Percentiles rank a stretch among this genome's conserved stretches.
Conservation (phyloP, 2,888 invertebrate species). For the Galerucella nymphaeae region DNA sequence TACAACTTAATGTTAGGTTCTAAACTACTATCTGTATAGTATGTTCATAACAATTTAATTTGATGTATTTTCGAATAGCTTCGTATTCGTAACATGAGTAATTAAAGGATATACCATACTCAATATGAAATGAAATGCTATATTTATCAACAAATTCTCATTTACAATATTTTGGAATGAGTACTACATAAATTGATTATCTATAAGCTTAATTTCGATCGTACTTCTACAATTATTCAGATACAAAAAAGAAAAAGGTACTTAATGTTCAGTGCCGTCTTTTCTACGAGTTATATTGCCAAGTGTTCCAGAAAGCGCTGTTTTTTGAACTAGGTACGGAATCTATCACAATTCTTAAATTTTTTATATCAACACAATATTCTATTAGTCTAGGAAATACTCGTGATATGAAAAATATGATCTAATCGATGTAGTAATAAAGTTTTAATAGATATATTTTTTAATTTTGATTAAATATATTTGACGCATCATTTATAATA, state of each 20-base stretch:
- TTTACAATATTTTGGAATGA: slow-evolving; percentile 19
- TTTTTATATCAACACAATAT: neutral
- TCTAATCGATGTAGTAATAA: too few relatives aligned
- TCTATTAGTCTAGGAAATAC: neutral
- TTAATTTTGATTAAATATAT: too few relatives aligned
- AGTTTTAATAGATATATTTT: too few relatives aligned
- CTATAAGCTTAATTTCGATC: slow-evolving; percentile 40
- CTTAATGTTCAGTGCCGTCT: slow-evolving; percentile 33
- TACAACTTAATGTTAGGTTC: slow-evolving; percentile 51
- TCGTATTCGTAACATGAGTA: slow-evolving; percentile 31
- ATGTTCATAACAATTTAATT: slow-evolving; percentile 36
- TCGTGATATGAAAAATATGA: too few relatives aligned
- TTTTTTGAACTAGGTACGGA: neutral
- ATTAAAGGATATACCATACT: slow-evolving; percentile 35
- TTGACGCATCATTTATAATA: too few relatives aligned
- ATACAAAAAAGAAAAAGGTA: slow-evolving; percentile 34
- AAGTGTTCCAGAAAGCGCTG: neutral
- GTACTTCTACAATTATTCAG: slow-evolving; percentile 33
- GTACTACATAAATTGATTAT: slow-evolving; percentile 42
- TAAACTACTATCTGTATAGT: slow-evolving; percentile 40
- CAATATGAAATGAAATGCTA: slow-evolving; percentile 29
- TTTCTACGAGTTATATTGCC: slow-evolving; percentile 9
- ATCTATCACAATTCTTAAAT: slow-evolving; percentile 2
- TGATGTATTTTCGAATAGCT: slow-evolving; percentile 34
- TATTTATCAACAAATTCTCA: slow-evolving; percentile 16